Conservation (phyloP, 1,140 invertebrate genomes). For the Vollenhovia emeryi region DNA sequence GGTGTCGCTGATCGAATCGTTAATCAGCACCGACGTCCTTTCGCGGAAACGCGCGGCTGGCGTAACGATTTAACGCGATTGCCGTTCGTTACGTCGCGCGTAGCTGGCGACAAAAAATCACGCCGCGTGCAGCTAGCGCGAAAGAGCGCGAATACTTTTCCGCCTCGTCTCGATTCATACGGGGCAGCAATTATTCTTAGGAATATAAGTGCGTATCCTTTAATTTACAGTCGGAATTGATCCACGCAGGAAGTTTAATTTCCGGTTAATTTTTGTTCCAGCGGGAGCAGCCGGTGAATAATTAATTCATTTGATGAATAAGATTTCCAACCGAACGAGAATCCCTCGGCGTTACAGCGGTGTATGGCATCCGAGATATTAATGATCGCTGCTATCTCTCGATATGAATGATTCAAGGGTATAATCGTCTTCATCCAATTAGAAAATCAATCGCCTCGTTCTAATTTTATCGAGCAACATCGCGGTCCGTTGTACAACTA, state of each 20-base stretch:
- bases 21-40: slow-evolving; percentile 56
- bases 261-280: slow-evolving; percentile 40
- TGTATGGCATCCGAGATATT: neutral
- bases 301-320: slow-evolving; percentile 38
- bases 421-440: neutral
- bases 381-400: neutral
- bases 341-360: neutral
- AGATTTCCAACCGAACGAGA: slow-evolving; percentile 18
- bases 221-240: slow-evolving; percentile 40
- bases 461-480: neutral
- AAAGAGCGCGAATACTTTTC: slow-evolving; percentile 33
- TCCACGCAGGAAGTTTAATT: slow-evolving; percentile 46
- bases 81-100: slow-evolving; percentile 48
- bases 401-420: neutral
- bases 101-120: slow-evolving; percentile 51
- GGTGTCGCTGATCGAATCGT: slow-evolving; percentile 60
- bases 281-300: neutral
- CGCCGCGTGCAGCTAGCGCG: slow-evolving; percentile 10
- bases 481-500: neutral
- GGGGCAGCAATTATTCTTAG: slow-evolving; percentile 26
- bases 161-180: slow-evolving; percentile 10
- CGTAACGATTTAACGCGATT: slow-evolving; percentile 61
- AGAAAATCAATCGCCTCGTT: neutral
- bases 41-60: slow-evolving; percentile 52
- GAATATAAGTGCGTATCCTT: neutral